Conservation (phyloP, 2,113 vertebrate species). For the Nothocercus nigrocapillus region DNA sequence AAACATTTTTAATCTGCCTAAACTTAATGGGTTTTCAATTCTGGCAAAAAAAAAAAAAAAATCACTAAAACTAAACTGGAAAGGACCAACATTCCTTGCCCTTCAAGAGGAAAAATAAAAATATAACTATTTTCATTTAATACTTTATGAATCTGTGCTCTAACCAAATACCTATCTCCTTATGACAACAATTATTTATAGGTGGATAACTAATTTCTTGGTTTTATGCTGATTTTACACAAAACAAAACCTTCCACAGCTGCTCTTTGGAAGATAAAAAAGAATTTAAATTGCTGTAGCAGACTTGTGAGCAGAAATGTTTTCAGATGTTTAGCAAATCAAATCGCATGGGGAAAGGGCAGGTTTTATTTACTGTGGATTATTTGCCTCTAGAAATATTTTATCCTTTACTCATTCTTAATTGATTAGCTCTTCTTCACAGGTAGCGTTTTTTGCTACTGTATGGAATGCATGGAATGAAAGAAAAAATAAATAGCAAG, state of each 20-base stretch:
- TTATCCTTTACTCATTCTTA: conserved; percentile 20
- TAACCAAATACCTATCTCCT: neutral
- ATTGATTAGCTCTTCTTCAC: conserved; percentile 20
- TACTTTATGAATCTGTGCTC: neutral
- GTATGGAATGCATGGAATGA: neutral
- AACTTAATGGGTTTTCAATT: conserved; percentile 30
- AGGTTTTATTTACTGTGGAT: conserved; percentile 19
- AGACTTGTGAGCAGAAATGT: conserved; percentile 20
- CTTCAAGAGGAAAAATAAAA: neutral
- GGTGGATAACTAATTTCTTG: conserved; percentile 38
- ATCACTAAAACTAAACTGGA: neutral
- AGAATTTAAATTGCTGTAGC: conserved; percentile 52
- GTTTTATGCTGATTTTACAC: conserved; percentile 56
- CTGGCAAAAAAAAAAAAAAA: neutral
- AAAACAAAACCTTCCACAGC: conserved; percentile 60
- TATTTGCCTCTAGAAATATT: conserved; percentile 22
- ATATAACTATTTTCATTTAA: neutral
- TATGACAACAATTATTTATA: conserved; percentile 14
- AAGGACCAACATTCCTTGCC: neutral
- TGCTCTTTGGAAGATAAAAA: conserved; percentile 73
- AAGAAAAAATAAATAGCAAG: neutral
- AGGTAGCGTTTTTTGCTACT: neutral
- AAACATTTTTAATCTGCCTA: neutral
- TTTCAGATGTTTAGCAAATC: conserved; percentile 59
- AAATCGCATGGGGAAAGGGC: conserved; percentile 9